phyloP scores from a whole-genome alignment of 2,113 vertebrate species.

The Dasyprocta punctata region DNA sequence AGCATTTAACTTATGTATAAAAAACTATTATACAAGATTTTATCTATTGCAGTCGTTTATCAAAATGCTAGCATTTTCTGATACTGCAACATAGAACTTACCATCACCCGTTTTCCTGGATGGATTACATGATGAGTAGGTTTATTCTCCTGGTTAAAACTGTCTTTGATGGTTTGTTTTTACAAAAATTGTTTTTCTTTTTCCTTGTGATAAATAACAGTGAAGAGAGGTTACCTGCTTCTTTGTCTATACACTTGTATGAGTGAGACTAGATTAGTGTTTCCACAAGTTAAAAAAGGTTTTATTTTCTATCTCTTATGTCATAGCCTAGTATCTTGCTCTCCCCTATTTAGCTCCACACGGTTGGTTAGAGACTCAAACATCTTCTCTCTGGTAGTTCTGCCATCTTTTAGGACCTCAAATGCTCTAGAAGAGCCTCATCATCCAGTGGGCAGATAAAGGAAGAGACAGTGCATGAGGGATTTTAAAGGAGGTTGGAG shows the following conservation, averaged over 20 bases:
- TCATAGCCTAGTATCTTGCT: not conserved
- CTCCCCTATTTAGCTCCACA: not conserved
- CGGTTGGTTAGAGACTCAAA: not conserved
- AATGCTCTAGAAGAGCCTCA: not conserved
- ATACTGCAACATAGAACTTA: not conserved
- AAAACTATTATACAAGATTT: not conserved
- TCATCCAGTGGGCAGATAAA: not conserved
- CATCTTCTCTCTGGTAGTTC: not conserved
- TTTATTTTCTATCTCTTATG: conserved; percentile 2
- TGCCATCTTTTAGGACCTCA: not conserved
- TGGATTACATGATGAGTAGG: not conserved
- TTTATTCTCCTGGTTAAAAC: not conserved
- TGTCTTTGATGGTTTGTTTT: not conserved
- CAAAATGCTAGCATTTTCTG: not conserved
- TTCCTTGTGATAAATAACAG: not conserved
- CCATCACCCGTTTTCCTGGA: not conserved
- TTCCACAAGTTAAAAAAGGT: not conserved
- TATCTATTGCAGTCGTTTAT: not conserved
- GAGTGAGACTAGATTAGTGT: not conserved
- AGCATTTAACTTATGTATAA: not conserved
- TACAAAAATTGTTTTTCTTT: not conserved
- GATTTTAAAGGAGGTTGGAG: not conserved
- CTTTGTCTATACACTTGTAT: not conserved
- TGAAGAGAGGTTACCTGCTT: not conserved
- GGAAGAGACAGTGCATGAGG: not conserved